Percentiles rank a stretch among this genome's conserved stretches.
phyloP scores from a whole-genome alignment of 2,113 vertebrate genomes.

The Sterna hirundo region DNA sequence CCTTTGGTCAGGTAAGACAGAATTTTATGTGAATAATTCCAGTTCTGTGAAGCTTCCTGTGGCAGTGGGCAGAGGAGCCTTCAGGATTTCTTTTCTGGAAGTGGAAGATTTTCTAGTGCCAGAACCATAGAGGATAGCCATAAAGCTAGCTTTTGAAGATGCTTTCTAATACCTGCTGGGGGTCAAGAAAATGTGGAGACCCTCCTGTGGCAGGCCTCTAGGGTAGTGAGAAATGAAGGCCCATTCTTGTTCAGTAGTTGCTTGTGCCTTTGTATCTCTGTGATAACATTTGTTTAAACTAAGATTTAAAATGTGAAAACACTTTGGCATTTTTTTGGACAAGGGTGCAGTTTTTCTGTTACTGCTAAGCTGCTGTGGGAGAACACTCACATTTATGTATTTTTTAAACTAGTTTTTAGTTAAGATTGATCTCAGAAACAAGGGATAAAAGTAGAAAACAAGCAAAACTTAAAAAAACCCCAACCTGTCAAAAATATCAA shows the following conservation, averaged over 20 bases:
- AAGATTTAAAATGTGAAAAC: background rate
- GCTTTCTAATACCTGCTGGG: background rate
- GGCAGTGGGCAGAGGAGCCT: background rate
- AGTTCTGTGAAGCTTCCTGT: background rate
- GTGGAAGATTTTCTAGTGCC: background rate
- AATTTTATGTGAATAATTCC: background rate
- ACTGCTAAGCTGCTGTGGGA: background rate
- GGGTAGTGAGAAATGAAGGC: background rate
- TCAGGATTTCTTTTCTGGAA: background rate
- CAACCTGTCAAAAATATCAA: background rate
- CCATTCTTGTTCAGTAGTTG: background rate
- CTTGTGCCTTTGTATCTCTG: background rate
- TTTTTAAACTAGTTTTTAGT: background rate
- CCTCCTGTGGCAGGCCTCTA: background rate
- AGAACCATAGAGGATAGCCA: background rate
- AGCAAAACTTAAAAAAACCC: background rate
- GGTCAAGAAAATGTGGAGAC: background rate
- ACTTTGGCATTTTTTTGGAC: background rate
- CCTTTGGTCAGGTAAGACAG: background rate
- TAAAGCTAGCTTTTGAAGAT: background rate
- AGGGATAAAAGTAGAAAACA: background rate
- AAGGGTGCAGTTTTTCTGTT: background rate
- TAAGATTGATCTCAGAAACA: background rate
- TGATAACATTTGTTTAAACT: background rate
- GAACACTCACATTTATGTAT: background rate